Conservation (phyloP, 2,888 invertebrate species). For the Glyphotaelius pellucidus region DNA sequence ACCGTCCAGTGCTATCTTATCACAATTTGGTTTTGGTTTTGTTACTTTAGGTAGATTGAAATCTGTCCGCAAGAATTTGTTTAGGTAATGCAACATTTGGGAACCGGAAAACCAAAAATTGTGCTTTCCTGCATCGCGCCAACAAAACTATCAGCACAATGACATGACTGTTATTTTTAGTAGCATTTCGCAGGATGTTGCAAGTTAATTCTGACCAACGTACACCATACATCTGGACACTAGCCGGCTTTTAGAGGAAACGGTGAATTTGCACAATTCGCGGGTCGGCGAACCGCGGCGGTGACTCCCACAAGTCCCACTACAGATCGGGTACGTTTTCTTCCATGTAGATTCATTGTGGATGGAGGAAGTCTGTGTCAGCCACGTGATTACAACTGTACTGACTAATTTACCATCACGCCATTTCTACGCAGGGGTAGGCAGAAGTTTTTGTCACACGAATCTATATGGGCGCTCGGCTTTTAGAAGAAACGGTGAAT, state of each 20-base stretch:
- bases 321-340: neutral
- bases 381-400: neutral
- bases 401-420: too few species aligned
- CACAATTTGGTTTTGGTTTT: neutral
- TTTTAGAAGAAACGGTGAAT: too few species aligned
- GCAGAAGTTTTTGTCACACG: too few species aligned
- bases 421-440: too few species aligned
- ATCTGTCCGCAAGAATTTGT: neutral
- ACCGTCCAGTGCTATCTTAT: neutral
- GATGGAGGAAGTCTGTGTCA: neutral
- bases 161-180: neutral
- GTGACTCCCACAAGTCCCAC: neutral
- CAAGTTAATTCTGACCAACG: neutral
- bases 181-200: neutral
- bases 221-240: neutral
- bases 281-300: neutral
- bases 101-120: neutral
- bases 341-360: neutral
- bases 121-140: neutral
- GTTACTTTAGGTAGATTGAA: neutral
- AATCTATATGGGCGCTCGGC: too few species aligned
- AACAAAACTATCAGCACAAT: neutral
- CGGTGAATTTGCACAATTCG: conserved; percentile 16
- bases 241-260: neutral
- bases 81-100: neutral